Conservation (phyloP, 2,113 vertebrate genomes). For the Nerophis ophidion region DNA sequence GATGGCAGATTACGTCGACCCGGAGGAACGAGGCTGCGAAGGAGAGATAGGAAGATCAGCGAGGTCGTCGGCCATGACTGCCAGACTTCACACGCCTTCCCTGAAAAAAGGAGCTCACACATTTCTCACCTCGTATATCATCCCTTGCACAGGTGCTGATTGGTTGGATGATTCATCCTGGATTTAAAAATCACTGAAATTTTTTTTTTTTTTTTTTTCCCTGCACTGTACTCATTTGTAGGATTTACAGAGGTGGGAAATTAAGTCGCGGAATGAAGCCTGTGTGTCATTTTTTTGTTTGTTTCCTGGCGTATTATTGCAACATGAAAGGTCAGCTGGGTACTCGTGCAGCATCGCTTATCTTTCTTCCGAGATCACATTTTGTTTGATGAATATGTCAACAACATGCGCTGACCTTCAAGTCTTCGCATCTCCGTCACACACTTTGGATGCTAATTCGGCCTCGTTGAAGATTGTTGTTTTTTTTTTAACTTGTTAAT, state of each 20-base stretch:
- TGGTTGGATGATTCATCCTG: constrained; percentile 21
- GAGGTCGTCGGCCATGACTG: constrained; percentile 57
- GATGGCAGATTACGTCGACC: constrained; percentile 53
- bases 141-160: constrained; percentile 23
- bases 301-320: neutral
- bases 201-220: neutral
- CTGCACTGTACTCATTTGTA: constrained; percentile 13
- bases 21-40: constrained; percentile 50
- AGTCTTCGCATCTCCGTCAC: neutral
- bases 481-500: neutral
- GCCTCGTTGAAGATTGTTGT: neutral
- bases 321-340: constrained; percentile 5
- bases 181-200: constrained; percentile 26
- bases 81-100: constrained; percentile 4
- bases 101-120: constrained; percentile 3
- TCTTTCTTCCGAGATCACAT: neutral
- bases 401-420: constrained; percentile 1
- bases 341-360: neutral
- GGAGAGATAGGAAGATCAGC: constrained; percentile 66
- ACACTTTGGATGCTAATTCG: neutral
- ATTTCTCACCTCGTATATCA: constrained; percentile 4
- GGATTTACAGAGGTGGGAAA: neutral
- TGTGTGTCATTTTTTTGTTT: neutral
- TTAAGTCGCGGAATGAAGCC: neutral
- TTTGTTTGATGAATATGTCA: constrained; percentile 6